Conservation (phyloP, 2,888 invertebrate genomes). For the Mantis religiosa region DNA sequence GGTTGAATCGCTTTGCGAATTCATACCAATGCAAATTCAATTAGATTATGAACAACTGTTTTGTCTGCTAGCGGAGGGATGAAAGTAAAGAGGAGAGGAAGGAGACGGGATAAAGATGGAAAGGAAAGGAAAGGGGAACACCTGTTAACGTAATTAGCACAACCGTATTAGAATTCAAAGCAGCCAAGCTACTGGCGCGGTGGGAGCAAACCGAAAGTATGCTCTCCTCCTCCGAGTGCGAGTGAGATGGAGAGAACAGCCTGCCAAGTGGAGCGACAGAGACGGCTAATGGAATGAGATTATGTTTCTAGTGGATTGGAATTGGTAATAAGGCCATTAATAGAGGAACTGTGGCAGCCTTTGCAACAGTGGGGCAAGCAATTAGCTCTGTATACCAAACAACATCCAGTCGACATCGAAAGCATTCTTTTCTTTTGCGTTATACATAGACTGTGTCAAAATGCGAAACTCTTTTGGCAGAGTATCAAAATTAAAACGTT, state of each 20-base stretch:
- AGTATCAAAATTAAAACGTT: no score
- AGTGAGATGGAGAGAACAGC: neutral
- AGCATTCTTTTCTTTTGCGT: no score
- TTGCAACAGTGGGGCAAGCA: neutral
- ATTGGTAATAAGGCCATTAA: slow-evolving; percentile 21
- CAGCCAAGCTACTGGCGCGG: neutral
- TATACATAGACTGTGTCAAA: no score
- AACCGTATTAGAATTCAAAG: slow-evolving; percentile 21
- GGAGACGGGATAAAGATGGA: neutral
- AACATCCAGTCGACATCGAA: neutral
- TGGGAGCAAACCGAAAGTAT: neutral
- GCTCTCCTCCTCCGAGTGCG: no score
- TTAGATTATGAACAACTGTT: slow-evolving; percentile 4
- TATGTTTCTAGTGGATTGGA: slow-evolving; percentile 18
- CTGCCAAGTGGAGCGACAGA: neutral
- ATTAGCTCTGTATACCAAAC: slow-evolving; percentile 9
- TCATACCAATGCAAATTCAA: neutral
- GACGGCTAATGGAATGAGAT: neutral
- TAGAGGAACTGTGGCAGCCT: neutral
- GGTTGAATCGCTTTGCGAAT: neutral
- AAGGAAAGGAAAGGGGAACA: slow-evolving; percentile 8
- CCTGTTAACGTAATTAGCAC: slow-evolving; percentile 25
- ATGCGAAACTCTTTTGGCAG: no score
- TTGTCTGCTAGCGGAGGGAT: neutral
- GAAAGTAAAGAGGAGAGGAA: neutral